Percentiles rank a stretch among this genome's conserved stretches.
Conservation (phyloP, 1,140 invertebrate genomes). For the Lineus longissimus region DNA sequence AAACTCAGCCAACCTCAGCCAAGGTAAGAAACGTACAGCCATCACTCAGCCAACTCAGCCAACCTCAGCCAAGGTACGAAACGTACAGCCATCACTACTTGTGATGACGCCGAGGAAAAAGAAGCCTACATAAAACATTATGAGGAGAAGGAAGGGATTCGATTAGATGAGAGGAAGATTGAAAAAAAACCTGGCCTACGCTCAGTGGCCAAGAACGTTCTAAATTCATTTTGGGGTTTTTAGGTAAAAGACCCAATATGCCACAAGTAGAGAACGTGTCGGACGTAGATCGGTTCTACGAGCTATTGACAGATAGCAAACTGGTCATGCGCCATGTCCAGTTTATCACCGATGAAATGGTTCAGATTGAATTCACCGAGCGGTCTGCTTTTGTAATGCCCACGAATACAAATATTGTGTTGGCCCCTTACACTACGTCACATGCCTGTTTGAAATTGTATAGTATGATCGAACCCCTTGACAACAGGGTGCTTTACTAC, state of each 20-base stretch:
- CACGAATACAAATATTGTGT: neutral
- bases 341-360: neutral
- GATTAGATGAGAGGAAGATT: neutral
- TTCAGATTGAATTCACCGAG: neutral
- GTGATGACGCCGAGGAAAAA: neutral
- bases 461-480: neutral
- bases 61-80: no score
- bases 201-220: neutral
- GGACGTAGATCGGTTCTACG: neutral
- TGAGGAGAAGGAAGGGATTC: neutral
- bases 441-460: conserved; percentile 1
- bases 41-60: no score
- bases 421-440: neutral
- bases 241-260: neutral
- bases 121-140: neutral
- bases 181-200: neutral
- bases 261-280: neutral
- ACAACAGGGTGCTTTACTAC: neutral
- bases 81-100: no score
- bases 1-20: no score
- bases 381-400: neutral
- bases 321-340: neutral
- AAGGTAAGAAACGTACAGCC: no score
- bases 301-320: neutral
- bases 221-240: conserved; percentile 2